Evolutionary conservation across 2,888 invertebrate species (phyloP).

Genomic region (Agonopterix arenella): DNA sequence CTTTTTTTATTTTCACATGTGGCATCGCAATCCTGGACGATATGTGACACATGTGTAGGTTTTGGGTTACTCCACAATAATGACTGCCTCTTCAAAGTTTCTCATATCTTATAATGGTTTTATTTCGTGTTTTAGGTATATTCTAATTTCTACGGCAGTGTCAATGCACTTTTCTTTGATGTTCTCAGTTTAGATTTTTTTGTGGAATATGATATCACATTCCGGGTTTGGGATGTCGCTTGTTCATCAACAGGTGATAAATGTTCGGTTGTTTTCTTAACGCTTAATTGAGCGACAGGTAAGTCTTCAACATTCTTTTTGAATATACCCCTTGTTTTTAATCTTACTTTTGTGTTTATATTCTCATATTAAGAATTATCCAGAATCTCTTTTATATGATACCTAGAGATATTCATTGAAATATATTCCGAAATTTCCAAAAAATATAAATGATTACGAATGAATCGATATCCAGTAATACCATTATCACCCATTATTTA

Average conservation of each 20-base stretch:
- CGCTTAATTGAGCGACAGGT: slow-evolving; percentile 24
- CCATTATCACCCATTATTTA: slow-evolving; percentile 29
- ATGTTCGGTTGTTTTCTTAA: slow-evolving; percentile 28
- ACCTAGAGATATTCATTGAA: too few species aligned
- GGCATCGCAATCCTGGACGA: slow-evolving; percentile 75
- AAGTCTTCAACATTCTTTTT: not conserved
- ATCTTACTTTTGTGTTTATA: too few species aligned
- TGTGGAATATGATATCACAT: slow-evolving; percentile 47
- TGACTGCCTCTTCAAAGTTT: slow-evolving; percentile 66
- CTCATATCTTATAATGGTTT: slow-evolving; percentile 56
- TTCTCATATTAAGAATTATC: too few species aligned
- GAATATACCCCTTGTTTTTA: too few species aligned
- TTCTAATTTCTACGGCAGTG: slow-evolving; percentile 40
- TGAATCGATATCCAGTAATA: slow-evolving; percentile 5
- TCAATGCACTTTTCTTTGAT: slow-evolving; percentile 59
- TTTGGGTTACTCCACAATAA: slow-evolving; percentile 70
- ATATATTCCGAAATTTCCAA: too few species aligned
- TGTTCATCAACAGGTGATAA: slow-evolving; percentile 49
- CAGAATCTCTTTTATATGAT: too few species aligned
- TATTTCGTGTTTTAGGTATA: slow-evolving; percentile 47
- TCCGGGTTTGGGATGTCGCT: slow-evolving; percentile 16
- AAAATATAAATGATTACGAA: not conserved
- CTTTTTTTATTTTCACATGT: slow-evolving; percentile 72
- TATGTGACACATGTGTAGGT: slow-evolving; percentile 75
- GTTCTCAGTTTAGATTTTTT: slow-evolving; percentile 45